Conservation (phyloP, 2,797 vertebrate genomes). For the Avahi laniger region DNA sequence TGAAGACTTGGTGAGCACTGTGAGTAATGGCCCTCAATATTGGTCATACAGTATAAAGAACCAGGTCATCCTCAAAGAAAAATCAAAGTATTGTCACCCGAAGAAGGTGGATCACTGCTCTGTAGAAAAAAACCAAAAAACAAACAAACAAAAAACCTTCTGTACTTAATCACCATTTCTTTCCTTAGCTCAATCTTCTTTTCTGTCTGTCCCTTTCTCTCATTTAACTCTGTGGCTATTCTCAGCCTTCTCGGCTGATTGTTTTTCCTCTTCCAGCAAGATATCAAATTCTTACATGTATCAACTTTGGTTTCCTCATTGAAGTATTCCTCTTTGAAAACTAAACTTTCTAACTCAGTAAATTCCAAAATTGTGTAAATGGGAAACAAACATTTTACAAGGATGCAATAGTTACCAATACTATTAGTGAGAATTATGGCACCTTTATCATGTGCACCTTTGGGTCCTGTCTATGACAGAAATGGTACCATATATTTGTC, state of each 20-base stretch:
- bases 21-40: not conserved
- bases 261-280: not conserved
- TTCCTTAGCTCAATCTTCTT: not conserved
- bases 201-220: not conserved
- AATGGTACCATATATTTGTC: not conserved
- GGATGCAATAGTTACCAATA: not conserved
- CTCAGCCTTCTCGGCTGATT: not conserved
- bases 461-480: not conserved
- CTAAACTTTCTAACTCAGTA: not conserved
- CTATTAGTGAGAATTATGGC: not conserved
- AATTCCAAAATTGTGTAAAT: not conserved
- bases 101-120: not conserved
- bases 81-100: not conserved
- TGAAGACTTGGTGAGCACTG: not conserved
- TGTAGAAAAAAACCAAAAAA: not conserved
- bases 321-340: not conserved
- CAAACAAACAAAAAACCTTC: not conserved
- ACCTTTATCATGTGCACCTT: not conserved
- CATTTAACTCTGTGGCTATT: not conserved
- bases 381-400: not conserved
- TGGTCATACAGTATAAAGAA: too few relatives aligned
- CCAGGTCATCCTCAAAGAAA: not conserved
- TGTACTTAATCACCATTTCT: not conserved
- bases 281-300: not conserved
- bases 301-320: not conserved